Base-by-base conservation (phyloP, 2,888 invertebrate species). In the Apotomis capreana region DNA sequence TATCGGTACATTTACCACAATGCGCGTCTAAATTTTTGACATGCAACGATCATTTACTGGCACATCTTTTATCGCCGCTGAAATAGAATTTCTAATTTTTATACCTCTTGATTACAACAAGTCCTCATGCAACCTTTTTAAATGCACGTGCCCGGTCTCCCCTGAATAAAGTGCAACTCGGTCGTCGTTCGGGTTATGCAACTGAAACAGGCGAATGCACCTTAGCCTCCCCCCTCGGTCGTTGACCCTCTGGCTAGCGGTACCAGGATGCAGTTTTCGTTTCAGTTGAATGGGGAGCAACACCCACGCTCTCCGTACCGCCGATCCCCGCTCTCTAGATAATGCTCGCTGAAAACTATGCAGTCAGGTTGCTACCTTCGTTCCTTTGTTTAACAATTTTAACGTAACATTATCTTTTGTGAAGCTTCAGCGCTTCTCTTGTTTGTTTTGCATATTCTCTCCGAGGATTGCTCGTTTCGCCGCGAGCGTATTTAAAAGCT, bases 111-210 rank as follows among this genome's bases (percentile, higher is more conserved):
- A 72, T 72, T 68, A 63, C 54, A 58, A 52, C 60, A 44, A 55
- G 73, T 64, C 52, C 58, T 74, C 76, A 76, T 69, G 74, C 62
- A 73, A 74, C 73, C 74, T 77, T 76, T 75, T 70, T 76, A 78
- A 67, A 77, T 77, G 77, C 79, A 78, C 76, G 79, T 77, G 78
- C 74, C 79, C 80, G 78, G 77, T 81, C 78, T 78, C 79, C 69
- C 65, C 75, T 81, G 81, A 77, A 81, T 82, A 78, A 79, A 80
- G 77, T 76, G 74, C 74, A 80, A 78, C 73, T 82, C 83, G 88
- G 86, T 88, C 85, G 83, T 83, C 78, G 85, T 81, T 84, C 86
- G 84, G 84, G 86, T 89, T 88, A 87, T 87, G 87, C 87, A 88
- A 86, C 83, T 79, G 76, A 77, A 77, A 55, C 69, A 57, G 83